A percentile compares a stretch with the other conserved stretches of the same genome.
Evolutionary conservation across 2,797 vertebrate species (phyloP).

Genomic region (Gobio occitaniae): DNA sequence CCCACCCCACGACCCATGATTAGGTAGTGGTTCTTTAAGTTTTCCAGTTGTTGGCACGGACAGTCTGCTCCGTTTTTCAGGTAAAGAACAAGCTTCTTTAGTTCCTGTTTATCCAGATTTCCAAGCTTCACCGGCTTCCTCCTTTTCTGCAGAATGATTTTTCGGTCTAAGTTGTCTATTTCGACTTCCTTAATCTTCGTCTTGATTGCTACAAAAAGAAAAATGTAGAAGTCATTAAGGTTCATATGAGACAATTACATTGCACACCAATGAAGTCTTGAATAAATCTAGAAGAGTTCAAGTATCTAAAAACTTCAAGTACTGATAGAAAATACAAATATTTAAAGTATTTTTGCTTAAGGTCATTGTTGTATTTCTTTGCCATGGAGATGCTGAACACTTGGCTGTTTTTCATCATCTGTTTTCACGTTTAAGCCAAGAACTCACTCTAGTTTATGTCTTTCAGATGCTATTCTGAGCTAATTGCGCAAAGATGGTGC

Average conservation of each 20-base stretch:
- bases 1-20: slow-evolving; percentile 96
- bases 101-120: slow-evolving; percentile 87
- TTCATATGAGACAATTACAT: neutral
- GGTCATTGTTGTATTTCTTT: slow-evolving; percentile 31
- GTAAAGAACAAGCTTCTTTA: slow-evolving; percentile 90
- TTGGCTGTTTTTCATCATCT: slow-evolving; percentile 49
- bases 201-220: slow-evolving; percentile 83
- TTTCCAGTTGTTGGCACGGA: slow-evolving; percentile 93
- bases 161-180: slow-evolving; percentile 87
- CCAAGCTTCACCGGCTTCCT: slow-evolving; percentile 86
- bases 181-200: slow-evolving; percentile 94
- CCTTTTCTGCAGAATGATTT: slow-evolving; percentile 89
- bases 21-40: slow-evolving; percentile 85
- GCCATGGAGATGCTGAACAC: slow-evolving; percentile 13
- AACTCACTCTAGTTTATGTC: slow-evolving; percentile 47
- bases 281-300: neutral
- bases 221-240: slow-evolving; percentile 5
- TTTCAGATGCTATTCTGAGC: slow-evolving; percentile 54
- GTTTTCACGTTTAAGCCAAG: slow-evolving; percentile 49
- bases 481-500: slow-evolving; percentile 43
- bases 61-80: slow-evolving; percentile 94
- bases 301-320: slow-evolving; percentile 4
- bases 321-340: slow-evolving; percentile 1
- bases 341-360: slow-evolving; percentile 33
- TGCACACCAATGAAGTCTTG: neutral